Evolutionary conservation across 2,113 vertebrate species (phyloP).

Genomic region (Colius striatus): DNA sequence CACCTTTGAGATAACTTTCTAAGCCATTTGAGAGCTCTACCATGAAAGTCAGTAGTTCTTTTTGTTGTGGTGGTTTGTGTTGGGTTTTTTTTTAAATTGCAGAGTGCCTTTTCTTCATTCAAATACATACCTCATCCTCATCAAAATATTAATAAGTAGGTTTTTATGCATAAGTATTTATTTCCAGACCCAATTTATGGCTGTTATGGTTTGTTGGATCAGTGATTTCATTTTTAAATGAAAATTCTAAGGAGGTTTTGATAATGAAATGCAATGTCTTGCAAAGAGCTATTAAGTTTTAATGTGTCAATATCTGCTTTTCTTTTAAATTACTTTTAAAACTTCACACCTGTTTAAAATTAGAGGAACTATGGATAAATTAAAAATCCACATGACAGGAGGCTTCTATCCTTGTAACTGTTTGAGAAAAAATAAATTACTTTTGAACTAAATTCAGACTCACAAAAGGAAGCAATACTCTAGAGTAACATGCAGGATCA

Average conservation of each 20-base stretch:
- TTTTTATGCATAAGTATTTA: constrained; percentile 63
- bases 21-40: background rate
- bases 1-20: background rate
- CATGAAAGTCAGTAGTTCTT: constrained; percentile 22
- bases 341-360: background rate
- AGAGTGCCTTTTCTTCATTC: constrained; percentile 33
- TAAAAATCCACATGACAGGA: background rate
- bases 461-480: background rate
- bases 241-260: constrained; percentile 58
- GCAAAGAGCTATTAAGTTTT: constrained; percentile 50
- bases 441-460: background rate
- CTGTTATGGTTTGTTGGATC: constrained; percentile 66
- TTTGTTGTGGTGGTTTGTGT: background rate
- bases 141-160: constrained; percentile 59
- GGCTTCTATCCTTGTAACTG: background rate
- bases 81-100: background rate
- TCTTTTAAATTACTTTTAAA: background rate
- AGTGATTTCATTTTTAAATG: constrained; percentile 62
- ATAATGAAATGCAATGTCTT: constrained; percentile 52
- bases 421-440: background rate
- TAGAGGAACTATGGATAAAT: background rate
- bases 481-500: background rate
- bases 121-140: constrained; percentile 32
- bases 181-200: constrained; percentile 58
- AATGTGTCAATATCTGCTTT: constrained; percentile 51